phyloP scores from a whole-genome alignment of 2,797 vertebrate species.

The Fistularia tabacaria region DNA sequence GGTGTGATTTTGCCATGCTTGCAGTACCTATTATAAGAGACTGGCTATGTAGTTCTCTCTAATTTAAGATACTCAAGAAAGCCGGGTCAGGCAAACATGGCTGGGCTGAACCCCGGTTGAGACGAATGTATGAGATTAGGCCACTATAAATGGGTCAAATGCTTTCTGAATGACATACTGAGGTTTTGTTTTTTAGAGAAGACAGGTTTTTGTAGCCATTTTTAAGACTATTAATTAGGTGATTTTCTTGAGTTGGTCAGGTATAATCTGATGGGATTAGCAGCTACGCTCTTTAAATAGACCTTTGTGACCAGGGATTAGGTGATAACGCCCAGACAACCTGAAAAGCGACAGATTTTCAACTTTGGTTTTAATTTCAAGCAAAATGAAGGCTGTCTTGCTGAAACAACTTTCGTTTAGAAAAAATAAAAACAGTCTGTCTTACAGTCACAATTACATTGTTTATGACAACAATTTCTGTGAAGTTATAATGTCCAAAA shows the following conservation, averaged over 20 bases:
- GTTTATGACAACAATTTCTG: no score
- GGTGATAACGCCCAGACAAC: conserved; percentile 45
- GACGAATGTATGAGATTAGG: conserved; percentile 25
- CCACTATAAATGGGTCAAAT: conserved; percentile 23
- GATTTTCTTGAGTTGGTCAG: conserved; percentile 49
- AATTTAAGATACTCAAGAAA: no score
- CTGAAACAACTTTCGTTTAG: background rate
- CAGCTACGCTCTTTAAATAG: conserved; percentile 63
- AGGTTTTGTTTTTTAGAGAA: conserved; percentile 17
- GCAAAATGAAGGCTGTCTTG: background rate
- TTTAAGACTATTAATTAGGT: conserved; percentile 59
- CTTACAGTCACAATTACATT: no score
- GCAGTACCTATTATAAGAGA: no score
- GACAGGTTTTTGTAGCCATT: conserved; percentile 27
- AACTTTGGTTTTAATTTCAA: conserved; percentile 17
- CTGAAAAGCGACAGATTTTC: conserved; percentile 44
- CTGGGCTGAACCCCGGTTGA: conserved; percentile 1
- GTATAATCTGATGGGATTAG: conserved; percentile 71
- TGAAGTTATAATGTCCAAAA: no score
- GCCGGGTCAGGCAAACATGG: background rate
- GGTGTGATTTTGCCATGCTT: no score
- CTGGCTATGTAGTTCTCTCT: no score
- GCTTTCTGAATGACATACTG: background rate
- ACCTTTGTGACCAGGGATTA: conserved; percentile 63
- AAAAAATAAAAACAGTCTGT: no score